Conservation (phyloP, 2,888 invertebrate genomes). For the Calameuta filiformis region DNA sequence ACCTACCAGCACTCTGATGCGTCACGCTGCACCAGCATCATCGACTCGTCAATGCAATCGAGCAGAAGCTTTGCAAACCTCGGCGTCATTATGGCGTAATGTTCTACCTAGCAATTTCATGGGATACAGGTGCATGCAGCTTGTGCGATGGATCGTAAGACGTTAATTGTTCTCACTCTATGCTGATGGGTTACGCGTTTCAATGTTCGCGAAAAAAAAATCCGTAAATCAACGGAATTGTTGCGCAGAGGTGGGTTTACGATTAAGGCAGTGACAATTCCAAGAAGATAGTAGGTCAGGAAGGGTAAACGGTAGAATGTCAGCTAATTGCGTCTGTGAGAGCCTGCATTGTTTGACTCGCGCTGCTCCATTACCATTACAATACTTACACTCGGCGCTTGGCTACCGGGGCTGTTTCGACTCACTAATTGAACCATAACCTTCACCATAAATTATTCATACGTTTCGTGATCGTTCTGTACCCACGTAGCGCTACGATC, state of each 20-base stretch:
- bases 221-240: neutral
- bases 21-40: neutral
- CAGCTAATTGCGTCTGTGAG: conserved; percentile 41
- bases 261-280: conserved; percentile 1
- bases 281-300: conserved; percentile 7
- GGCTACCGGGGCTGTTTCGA: conserved; percentile 29
- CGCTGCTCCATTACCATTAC: conserved; percentile 40
- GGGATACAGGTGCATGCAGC: neutral
- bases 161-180: neutral
- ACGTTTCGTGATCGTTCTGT: conserved; percentile 11
- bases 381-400: conserved; percentile 26
- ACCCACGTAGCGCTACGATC: neutral
- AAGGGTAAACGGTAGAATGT: conserved; percentile 32
- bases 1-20: neutral
- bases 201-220: neutral
- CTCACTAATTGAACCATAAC: conserved; percentile 49
- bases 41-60: neutral
- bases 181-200: neutral
- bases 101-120: neutral
- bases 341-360: conserved; percentile 34
- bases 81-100: neutral
- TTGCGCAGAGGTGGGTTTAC: neutral
- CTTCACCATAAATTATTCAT: conserved; percentile 48
- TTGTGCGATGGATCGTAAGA: neutral
- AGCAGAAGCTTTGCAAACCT: conserved; percentile 1